Base-by-base conservation (phyloP, 37 sponge, comb jelly and placozoan species). In the Agelas oroides region DNA sequence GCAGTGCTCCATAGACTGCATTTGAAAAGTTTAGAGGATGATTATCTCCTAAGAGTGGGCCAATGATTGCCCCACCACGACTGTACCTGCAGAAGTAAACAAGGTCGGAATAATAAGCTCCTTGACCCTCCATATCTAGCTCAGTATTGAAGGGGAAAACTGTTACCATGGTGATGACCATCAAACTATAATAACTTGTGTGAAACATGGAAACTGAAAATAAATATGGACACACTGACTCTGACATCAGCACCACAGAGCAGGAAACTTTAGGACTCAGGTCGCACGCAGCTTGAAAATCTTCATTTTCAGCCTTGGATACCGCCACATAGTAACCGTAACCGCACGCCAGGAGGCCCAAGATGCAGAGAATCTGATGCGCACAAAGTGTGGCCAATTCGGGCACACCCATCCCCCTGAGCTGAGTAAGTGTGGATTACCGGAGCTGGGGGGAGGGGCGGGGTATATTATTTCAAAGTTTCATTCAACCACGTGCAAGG, bases 221-320 rank as follows among this genome's bases (percentile, higher is more conserved):
- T 46, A 46, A 46, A 12, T 12, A 46, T 46, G 6, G 8, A 8
- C 46, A 12, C 6, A 46, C 46, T 46, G 76, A 88, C 89, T 77
- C 34, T 32, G 92, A 92, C 28, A 87, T 86, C 11, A 92, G 74
- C 55, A 92, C 92, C 2, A 73, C 30, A n/a, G 80, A 75, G 60
- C 92, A 92, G 69, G 87, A 87, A 0, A 76, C 56, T 23, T 72
- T 27, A 30, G 77, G 78, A 37, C 79, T 79, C 41, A 92, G 27
- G 54, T 92, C 92, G 61, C 92, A 92, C 80, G 78, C 24, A 31
- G 92, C 84, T 24, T 73, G 58, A 38, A 78, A 87, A 65, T 78
- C 55, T 56, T 78, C 59, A 25, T 86, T 63, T 23, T n/a, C 59
- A 19, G 62, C 37, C 17, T 78, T 79, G 40, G 77, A 73, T 0